A percentile compares a stretch with the other conserved stretches of the same genome.
These are phyloP conservation scores for Bombus vancouverensis DNA, from an alignment of 1,140 invertebrate species.

Conservation along the genomic window DNA sequence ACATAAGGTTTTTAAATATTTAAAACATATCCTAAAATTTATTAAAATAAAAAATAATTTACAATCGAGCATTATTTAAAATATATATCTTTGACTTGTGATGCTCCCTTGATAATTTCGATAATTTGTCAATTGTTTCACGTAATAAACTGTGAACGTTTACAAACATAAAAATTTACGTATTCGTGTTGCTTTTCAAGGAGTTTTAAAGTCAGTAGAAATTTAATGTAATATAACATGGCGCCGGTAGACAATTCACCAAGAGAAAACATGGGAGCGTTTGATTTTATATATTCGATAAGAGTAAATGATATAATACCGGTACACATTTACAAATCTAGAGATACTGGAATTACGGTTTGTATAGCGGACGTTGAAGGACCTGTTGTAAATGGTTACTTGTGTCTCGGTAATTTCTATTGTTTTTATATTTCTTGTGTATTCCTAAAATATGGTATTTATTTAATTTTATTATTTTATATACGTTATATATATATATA, in stretches of 20 bases:
- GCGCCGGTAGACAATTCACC: slow-evolving; percentile 83
- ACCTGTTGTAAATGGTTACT: slow-evolving; percentile 93
- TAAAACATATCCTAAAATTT: neutral
- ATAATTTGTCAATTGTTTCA: slow-evolving; percentile 15
- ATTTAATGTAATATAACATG: slow-evolving; percentile 73
- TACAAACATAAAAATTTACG: too few relatives aligned
- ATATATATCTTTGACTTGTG: neutral
- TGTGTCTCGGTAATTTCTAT: slow-evolving; percentile 88
- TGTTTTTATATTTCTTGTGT: slow-evolving; percentile 16
- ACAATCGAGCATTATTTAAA: neutral
- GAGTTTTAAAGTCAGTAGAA: neutral
- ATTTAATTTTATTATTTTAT: neutral
- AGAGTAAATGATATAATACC: slow-evolving; percentile 88
- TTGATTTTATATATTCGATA: slow-evolving; percentile 85
- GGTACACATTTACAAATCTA: slow-evolving; percentile 92
- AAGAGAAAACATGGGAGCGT: slow-evolving; percentile 80
- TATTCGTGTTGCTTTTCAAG: neutral
- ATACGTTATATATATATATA: too few relatives aligned
- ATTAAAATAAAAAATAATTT: neutral
- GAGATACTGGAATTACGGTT: slow-evolving; percentile 89
- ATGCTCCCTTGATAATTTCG: neutral
- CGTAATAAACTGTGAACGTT: neutral
- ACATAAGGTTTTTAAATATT: neutral
- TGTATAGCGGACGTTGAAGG: slow-evolving; percentile 93
- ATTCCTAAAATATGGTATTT: neutral